Conservation (phyloP, 2,888 invertebrate species). For the Hyles lineata region DNA sequence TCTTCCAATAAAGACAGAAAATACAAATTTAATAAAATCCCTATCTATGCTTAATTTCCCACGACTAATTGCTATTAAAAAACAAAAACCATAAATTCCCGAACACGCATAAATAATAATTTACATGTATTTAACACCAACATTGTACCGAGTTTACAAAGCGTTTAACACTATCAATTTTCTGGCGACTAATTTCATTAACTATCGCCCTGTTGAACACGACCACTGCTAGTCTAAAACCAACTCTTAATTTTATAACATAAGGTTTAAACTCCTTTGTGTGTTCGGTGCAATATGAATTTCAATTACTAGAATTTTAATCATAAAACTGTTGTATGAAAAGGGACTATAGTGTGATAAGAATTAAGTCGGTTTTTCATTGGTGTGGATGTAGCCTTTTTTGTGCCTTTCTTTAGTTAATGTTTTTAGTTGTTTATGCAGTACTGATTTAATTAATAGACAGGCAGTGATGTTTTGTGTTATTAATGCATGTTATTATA, state of each 20-base stretch:
- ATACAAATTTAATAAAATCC: neutral
- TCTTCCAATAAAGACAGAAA: neutral
- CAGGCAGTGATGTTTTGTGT: neutral
- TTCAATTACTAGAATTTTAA: conserved; percentile 25
- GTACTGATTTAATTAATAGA: neutral
- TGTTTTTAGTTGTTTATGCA: conserved; percentile 11
- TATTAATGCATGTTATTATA: neutral
- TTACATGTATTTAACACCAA: conserved; percentile 27
- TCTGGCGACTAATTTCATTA: conserved; percentile 32
- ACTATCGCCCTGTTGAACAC: conserved; percentile 28
- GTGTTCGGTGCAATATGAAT: conserved; percentile 23
- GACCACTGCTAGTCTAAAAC: neutral
- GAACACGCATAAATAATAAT: conserved; percentile 29
- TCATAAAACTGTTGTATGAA: neutral
- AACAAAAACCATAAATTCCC: conserved; percentile 20
- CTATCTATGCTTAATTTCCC: conserved; percentile 17
- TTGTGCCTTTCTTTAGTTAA: conserved; percentile 3
- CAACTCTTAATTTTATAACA: neutral
- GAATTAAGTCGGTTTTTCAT: neutral
- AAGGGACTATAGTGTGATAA: neutral
- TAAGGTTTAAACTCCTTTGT: conserved; percentile 10
- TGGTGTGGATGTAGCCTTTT: neutral
- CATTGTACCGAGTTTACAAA: conserved; percentile 28
- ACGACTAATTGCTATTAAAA: conserved; percentile 23
- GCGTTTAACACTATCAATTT: conserved; percentile 32